Percentiles rank a stretch among this genome's conserved stretches.
These are phyloP conservation scores for Erpetoichthys calabaricus DNA, from an alignment of 2,797 vertebrate genomes.

Conservation along the genomic window DNA sequence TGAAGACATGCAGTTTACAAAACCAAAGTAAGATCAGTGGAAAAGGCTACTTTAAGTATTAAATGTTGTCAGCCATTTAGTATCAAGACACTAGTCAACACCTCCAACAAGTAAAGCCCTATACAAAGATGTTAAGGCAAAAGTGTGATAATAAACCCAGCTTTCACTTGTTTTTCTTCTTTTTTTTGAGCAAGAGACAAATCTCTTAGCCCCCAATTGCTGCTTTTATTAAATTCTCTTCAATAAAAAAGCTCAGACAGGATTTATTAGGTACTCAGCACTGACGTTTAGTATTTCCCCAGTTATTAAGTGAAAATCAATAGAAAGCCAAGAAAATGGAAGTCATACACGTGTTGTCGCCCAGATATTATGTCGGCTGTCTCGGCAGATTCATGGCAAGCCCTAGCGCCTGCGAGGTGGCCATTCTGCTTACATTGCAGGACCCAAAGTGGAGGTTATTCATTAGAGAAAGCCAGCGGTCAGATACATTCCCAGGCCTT, in stretches of 20 bases:
- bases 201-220: constrained; percentile 73
- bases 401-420: constrained; percentile 77
- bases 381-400: constrained; percentile 97
- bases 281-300: constrained; percentile 98
- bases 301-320: constrained; percentile 99
- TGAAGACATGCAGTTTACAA: constrained; percentile 4
- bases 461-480: constrained; percentile 97
- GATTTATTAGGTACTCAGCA: constrained; percentile 99
- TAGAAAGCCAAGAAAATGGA: constrained; percentile 99
- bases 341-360: constrained; percentile 98
- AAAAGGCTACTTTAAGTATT: neutral
- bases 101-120: constrained; percentile 39
- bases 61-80: neutral
- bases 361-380: constrained; percentile 99
- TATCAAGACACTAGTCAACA: constrained; percentile 16
- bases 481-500: constrained; percentile 98
- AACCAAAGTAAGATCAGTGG: constrained; percentile 22
- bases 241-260: constrained; percentile 99
- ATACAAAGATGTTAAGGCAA: constrained; percentile 44
- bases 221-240: constrained; percentile 99
- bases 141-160: constrained; percentile 8
- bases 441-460: constrained; percentile 99
- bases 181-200: constrained; percentile 58
- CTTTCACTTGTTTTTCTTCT: constrained; percentile 41
- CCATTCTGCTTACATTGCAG: constrained; percentile 99